These are phyloP conservation scores for Mareca penelope DNA, from an alignment of 2,797 vertebrate species.

Conservation along the genomic window DNA sequence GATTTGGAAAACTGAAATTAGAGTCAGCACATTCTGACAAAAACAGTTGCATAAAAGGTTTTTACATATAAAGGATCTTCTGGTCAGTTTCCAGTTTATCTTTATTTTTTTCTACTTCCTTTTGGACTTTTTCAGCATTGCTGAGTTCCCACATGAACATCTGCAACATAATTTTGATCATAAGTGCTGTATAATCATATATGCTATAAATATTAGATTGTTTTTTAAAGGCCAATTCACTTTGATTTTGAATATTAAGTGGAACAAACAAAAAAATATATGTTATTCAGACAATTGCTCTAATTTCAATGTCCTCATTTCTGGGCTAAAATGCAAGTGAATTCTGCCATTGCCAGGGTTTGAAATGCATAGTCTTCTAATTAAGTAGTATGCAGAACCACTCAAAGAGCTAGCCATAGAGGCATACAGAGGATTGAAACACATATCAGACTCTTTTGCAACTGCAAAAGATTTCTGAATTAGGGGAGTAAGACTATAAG, in stretches of 20 bases:
- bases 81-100: constrained; percentile 62
- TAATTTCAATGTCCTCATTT: constrained; percentile 64
- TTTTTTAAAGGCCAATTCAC: constrained; percentile 59
- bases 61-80: constrained; percentile 63
- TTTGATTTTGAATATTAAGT: constrained; percentile 63
- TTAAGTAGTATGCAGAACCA: neutral
- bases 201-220: constrained; percentile 54
- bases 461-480: neutral
- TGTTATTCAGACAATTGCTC: constrained; percentile 45
- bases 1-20: constrained; percentile 51
- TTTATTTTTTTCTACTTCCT: constrained; percentile 57
- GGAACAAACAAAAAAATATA: constrained; percentile 49
- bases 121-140: constrained; percentile 36
- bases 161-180: constrained; percentile 49
- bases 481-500: neutral
- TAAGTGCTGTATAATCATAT: constrained; percentile 55
- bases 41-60: constrained; percentile 26
- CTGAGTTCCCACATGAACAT: constrained; percentile 61
- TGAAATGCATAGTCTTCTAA: neutral
- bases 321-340: constrained; percentile 49
- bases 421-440: neutral
- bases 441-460: neutral
- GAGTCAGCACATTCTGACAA: constrained; percentile 54
- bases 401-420: neutral
- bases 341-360: neutral